A percentile compares a stretch with the other conserved stretches of the same genome.
Evolutionary conservation across 2,113 vertebrate genomes (phyloP).

Genomic region (Chunga burmeisteri): DNA sequence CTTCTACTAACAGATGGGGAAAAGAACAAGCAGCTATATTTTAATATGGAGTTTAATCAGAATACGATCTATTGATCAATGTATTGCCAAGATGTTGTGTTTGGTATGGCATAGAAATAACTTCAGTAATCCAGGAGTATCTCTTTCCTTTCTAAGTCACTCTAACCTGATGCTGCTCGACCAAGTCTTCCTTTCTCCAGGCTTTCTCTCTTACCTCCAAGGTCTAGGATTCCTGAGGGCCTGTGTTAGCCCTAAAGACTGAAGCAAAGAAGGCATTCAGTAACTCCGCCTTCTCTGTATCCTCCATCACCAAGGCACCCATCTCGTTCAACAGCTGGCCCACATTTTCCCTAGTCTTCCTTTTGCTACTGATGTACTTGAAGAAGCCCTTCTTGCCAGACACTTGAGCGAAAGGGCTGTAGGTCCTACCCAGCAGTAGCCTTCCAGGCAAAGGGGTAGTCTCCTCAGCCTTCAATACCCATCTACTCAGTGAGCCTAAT

Average conservation of each 20-base stretch:
- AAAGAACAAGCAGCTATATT: neutral
- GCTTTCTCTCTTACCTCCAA: too few relatives aligned
- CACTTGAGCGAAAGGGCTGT: neutral
- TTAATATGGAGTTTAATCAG: neutral
- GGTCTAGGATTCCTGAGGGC: too few relatives aligned
- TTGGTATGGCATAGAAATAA: neutral
- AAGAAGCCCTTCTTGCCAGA: accelerated
- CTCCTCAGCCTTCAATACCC: neutral
- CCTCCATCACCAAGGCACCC: too few relatives aligned
- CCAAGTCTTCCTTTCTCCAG: too few relatives aligned
- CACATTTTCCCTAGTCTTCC: too few relatives aligned
- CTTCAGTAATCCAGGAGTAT: neutral
- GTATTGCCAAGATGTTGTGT: neutral
- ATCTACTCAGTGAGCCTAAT: neutral
- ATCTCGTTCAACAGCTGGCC: too few relatives aligned
- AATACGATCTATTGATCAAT: neutral
- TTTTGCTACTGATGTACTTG: too few relatives aligned
- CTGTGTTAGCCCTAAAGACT: too few relatives aligned
- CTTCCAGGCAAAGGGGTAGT: neutral
- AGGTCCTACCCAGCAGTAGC: neutral
- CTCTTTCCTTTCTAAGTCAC: neutral
- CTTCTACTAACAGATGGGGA: neutral
- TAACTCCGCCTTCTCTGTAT: too few relatives aligned
- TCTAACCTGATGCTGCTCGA: neutral
- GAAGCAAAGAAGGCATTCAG: too few relatives aligned